These are phyloP conservation scores for Clytia hemisphaerica DNA, from an alignment of 30 jellyfish, hydroid and myxozoan species.

Conservation along the genomic window DNA sequence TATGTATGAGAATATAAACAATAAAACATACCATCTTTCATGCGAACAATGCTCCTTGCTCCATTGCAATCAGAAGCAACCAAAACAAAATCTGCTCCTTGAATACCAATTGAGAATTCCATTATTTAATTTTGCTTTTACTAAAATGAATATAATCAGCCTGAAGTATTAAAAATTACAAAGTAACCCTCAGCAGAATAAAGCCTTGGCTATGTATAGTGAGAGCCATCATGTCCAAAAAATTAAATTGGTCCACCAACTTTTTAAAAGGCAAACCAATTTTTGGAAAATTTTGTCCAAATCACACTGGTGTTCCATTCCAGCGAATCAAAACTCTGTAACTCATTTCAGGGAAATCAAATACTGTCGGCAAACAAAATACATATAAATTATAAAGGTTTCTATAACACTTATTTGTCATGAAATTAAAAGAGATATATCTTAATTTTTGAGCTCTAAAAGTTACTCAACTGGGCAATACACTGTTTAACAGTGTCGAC, in stretches of 20 bases:
- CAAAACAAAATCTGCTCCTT: slow-evolving; percentile 88
- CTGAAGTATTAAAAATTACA: neutral
- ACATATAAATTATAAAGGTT: no score
- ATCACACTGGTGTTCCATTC: no score
- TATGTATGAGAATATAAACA: neutral
- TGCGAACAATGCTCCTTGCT: slow-evolving; percentile 73
- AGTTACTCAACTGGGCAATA: no score
- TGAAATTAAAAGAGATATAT: no score
- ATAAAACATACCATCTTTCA: slow-evolving; percentile 83
- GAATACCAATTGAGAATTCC: slow-evolving; percentile 91
- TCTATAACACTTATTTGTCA: no score
- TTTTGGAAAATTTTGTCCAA: neutral
- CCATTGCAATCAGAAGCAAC: slow-evolving; percentile 93
- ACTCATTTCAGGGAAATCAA: no score
- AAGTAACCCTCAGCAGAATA: neutral
- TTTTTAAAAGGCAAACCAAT: neutral
- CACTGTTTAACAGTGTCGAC: no score
- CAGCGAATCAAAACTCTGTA: no score
- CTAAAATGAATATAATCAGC: neutral
- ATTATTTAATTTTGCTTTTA: slow-evolving; percentile 4
- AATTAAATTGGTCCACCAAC: no score
- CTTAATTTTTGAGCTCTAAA: no score
- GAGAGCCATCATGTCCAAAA: neutral
- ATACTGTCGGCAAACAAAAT: no score
- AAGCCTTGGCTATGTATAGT: neutral